Conservation (phyloP, 92 coral and sea anemone genomes). For the Epizoanthus stellaris region DNA sequence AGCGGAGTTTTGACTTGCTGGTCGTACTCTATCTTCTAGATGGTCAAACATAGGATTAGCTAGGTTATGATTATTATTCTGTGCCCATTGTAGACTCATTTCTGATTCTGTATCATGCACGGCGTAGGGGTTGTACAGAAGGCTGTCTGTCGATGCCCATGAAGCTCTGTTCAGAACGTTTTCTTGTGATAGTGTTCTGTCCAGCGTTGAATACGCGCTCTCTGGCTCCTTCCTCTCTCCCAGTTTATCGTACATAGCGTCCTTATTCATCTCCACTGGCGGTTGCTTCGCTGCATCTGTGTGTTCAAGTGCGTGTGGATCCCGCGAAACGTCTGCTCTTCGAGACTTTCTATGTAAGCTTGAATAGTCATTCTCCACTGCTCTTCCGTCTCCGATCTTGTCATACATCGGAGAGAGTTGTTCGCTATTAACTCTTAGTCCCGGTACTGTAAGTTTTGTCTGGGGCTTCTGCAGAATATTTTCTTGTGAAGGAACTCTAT, state of each 20-base stretch:
- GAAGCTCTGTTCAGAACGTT: conserved; percentile 33
- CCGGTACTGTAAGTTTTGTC: background rate
- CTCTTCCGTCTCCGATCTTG: background rate
- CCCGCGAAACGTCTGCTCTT: background rate
- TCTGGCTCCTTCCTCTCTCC: conserved; percentile 11
- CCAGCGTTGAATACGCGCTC: conserved; percentile 17
- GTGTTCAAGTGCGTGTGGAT: background rate
- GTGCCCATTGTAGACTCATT: background rate
- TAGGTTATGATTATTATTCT: conserved; percentile 1
- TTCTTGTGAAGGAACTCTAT: background rate
- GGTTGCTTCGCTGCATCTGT: background rate
- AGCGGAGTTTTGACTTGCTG: background rate
- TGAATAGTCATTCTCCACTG: conserved; percentile 31
- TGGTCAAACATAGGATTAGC: conserved; percentile 33
- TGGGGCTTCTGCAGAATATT: background rate
- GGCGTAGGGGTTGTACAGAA: conserved; percentile 38
- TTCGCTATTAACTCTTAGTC: background rate
- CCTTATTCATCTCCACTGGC: background rate
- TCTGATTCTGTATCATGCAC: conserved; percentile 21
- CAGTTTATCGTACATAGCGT: conserved; percentile 3
- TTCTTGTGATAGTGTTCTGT: conserved; percentile 31
- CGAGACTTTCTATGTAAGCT: conserved; percentile 16
- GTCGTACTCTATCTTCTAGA: background rate
- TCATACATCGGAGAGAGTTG: too few species aligned
- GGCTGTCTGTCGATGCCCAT: conserved; percentile 26